These are phyloP conservation scores for Antrozous pallidus DNA, from an alignment of 2,797 vertebrate species.

Conservation along the genomic window DNA sequence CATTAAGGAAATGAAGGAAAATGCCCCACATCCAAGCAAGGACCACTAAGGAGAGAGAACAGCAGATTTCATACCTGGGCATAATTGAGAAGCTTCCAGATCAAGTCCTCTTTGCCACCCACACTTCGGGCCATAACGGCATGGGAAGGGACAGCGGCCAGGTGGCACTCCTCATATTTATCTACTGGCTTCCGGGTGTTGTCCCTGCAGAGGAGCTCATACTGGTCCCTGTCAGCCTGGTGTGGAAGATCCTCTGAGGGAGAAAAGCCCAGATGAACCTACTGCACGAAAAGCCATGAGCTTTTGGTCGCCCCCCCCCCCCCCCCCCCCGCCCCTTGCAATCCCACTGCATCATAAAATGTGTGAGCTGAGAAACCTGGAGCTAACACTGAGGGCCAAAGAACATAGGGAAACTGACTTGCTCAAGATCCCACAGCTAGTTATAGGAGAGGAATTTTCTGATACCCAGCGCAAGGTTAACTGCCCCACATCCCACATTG, in stretches of 20 bases:
- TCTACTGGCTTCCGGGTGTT: constrained; percentile 82
- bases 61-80: constrained; percentile 78
- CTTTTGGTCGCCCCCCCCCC: not conserved
- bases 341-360: not conserved
- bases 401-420: not conserved
- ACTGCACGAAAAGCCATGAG: not conserved
- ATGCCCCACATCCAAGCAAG: not conserved
- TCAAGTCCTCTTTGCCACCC: constrained; percentile 78
- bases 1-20: not conserved
- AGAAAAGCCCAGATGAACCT: not conserved
- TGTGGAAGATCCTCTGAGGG: constrained; percentile 76
- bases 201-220: constrained; percentile 91
- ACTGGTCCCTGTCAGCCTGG: constrained; percentile 77
- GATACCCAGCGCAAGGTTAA: not conserved
- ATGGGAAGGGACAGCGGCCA: constrained; percentile 87
- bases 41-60: not conserved
- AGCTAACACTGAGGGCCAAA: not conserved
- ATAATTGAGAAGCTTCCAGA: constrained; percentile 83
- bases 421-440: not conserved
- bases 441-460: not conserved
- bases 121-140: constrained; percentile 88
- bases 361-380: not conserved
- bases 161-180: constrained; percentile 83
- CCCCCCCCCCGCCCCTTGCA: not conserved
- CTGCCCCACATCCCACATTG: not conserved